Conservation (phyloP, 2,888 invertebrate genomes). For the Clanis bilineata region DNA sequence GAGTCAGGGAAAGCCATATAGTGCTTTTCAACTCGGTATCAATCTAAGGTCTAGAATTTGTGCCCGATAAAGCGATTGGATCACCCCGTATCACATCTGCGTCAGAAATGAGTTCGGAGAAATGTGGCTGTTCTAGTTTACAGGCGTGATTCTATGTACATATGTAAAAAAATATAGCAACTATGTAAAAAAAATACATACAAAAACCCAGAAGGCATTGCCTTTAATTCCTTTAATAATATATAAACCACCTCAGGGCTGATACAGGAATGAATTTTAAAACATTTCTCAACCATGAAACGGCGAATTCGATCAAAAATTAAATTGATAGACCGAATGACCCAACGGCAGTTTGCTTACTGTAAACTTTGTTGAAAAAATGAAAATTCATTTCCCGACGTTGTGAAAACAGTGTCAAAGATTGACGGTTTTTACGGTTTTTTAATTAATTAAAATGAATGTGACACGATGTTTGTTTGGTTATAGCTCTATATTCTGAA, state of each 20-base stretch:
- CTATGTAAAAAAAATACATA: not conserved
- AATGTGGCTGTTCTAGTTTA: too few species aligned
- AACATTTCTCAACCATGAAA: not conserved
- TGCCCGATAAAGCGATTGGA: too few species aligned
- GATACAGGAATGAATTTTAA: not conserved
- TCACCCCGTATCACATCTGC: too few species aligned
- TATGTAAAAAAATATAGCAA: not conserved
- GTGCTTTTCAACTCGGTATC: too few species aligned
- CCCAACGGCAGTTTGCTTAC: not conserved
- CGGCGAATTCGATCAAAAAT: conserved; percentile 1
- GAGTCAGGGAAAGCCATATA: too few species aligned
- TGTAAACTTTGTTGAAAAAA: conserved; percentile 10
- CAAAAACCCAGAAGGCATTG: not conserved
- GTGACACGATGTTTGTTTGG: too few species aligned
- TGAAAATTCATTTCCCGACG: not conserved
- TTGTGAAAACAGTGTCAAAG: not conserved
- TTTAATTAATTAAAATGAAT: not conserved
- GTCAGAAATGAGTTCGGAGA: too few species aligned
- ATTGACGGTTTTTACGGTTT: too few species aligned
- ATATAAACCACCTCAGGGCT: not conserved
- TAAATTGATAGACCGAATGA: conserved; percentile 7
- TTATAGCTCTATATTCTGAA: too few species aligned
- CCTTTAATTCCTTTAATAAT: not conserved
- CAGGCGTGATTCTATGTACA: too few species aligned
- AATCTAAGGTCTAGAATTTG: too few species aligned